Conservation (phyloP, 1,140 invertebrate species). For the Anthonomus grandis region DNA sequence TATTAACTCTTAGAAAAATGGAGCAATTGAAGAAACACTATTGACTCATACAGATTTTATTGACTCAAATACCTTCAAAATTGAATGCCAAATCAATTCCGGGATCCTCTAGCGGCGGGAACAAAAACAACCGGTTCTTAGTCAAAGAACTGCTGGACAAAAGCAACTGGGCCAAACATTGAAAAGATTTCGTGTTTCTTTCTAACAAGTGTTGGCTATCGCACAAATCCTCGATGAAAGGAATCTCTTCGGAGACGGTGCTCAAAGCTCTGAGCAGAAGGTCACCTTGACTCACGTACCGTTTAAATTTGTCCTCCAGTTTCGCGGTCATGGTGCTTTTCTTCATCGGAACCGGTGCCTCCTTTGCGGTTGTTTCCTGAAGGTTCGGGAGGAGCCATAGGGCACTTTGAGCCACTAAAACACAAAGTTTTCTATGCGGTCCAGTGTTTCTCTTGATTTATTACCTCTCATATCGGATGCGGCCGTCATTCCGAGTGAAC, state of each 20-base stretch:
- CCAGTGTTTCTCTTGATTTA: no score
- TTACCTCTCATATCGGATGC: no score
- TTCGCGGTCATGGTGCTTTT: no score
- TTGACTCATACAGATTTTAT: no score
- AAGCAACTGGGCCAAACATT: constrained; percentile 40
- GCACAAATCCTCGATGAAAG: constrained; percentile 7
- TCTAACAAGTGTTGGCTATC: constrained; percentile 21
- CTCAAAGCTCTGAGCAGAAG: neutral
- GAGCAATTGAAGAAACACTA: neutral
- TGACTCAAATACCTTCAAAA: constrained; percentile 33
- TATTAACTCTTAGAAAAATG: neutral
- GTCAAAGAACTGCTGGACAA: constrained; percentile 50
- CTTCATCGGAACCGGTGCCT: no score
- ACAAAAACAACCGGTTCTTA: constrained; percentile 51
- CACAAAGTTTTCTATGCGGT: no score
- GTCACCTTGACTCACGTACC: neutral
- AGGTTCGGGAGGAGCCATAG: no score
- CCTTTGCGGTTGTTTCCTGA: no score
- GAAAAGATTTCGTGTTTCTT: constrained; percentile 39
- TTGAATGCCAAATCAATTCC: constrained; percentile 50
- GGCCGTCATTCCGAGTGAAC: no score
- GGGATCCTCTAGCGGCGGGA: constrained; percentile 51
- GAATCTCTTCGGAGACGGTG: neutral
- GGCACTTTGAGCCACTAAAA: no score
- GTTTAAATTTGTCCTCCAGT: constrained; percentile 18